These are phyloP conservation scores for Ferdinandea cuprea DNA, from an alignment of 2,888 invertebrate genomes.

Conservation along the genomic window DNA sequence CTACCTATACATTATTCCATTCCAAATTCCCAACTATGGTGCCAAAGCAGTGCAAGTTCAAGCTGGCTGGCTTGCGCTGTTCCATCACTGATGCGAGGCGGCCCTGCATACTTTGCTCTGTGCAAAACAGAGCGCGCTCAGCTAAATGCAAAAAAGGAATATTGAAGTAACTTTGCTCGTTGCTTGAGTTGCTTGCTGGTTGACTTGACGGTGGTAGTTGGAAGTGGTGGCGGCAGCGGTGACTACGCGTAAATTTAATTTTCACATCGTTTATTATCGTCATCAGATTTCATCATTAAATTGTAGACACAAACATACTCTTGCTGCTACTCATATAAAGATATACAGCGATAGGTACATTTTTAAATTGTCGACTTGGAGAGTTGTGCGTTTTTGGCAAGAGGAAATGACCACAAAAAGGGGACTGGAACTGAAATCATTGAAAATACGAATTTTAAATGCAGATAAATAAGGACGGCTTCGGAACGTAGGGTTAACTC, in stretches of 20 bases:
- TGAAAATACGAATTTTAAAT: slow-evolving; percentile 32
- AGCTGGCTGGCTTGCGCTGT: slow-evolving; percentile 26
- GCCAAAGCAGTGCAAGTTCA: slow-evolving; percentile 38
- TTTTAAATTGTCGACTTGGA: slow-evolving; percentile 50
- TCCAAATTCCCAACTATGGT: slow-evolving; percentile 46
- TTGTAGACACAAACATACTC: slow-evolving; percentile 19
- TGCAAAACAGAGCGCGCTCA: slow-evolving; percentile 15
- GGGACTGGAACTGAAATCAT: slow-evolving; percentile 5
- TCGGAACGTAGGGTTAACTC: neutral
- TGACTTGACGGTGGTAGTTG: neutral
- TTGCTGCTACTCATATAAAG: neutral
- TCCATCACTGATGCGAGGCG: slow-evolving; percentile 34
- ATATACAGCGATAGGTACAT: slow-evolving; percentile 13
- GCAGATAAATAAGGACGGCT: neutral
- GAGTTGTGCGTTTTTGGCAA: slow-evolving; percentile 29
- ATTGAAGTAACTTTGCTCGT: slow-evolving; percentile 57
- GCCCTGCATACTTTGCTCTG: neutral
- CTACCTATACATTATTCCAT: slow-evolving; percentile 34
- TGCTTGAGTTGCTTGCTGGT: too few species aligned
- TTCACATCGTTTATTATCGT: slow-evolving; percentile 73
- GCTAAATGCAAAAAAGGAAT: slow-evolving; percentile 71
- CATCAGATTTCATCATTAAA: slow-evolving; percentile 73
- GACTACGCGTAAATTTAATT: slow-evolving; percentile 70
- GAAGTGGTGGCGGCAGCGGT: neutral
- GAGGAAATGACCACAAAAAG: neutral